Evolutionary conservation across 2,113 vertebrate species (phyloP).

Genomic region (Prietella phreatophila): DNA sequence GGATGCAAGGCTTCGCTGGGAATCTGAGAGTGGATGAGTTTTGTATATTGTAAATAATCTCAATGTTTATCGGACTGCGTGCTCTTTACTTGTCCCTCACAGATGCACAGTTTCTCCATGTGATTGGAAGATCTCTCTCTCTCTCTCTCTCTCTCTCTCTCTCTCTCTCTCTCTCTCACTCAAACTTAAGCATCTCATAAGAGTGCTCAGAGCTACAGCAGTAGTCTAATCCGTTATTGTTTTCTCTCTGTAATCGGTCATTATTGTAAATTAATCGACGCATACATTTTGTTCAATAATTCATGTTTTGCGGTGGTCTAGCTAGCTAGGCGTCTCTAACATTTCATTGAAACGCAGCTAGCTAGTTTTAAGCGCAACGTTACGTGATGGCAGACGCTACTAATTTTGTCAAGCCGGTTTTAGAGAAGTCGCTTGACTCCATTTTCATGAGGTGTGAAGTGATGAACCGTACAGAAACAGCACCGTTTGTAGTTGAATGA

Average conservation of each 20-base stretch:
- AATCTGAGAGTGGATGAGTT: background rate
- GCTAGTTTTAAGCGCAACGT: background rate
- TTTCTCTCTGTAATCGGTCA: background rate
- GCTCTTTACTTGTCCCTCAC: background rate
- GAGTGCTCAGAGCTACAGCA: no score
- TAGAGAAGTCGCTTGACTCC: background rate
- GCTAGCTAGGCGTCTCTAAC: background rate
- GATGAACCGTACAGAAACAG: background rate
- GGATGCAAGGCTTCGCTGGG: background rate
- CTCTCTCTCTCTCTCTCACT: no score
- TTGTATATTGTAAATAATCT: background rate
- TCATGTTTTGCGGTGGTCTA: background rate
- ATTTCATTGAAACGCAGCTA: background rate
- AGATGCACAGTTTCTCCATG: background rate
- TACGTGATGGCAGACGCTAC: background rate
- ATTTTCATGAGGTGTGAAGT: background rate
- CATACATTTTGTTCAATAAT: background rate
- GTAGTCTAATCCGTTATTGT: no score
- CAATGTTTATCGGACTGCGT: background rate
- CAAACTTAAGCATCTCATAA: background rate
- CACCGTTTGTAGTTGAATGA: background rate
- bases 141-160: no score
- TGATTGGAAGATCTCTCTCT: background rate
- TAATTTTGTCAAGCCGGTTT: background rate
- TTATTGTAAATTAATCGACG: background rate